Conservation (phyloP, 1,140 invertebrate species). For the Hyles euphorbiae region DNA sequence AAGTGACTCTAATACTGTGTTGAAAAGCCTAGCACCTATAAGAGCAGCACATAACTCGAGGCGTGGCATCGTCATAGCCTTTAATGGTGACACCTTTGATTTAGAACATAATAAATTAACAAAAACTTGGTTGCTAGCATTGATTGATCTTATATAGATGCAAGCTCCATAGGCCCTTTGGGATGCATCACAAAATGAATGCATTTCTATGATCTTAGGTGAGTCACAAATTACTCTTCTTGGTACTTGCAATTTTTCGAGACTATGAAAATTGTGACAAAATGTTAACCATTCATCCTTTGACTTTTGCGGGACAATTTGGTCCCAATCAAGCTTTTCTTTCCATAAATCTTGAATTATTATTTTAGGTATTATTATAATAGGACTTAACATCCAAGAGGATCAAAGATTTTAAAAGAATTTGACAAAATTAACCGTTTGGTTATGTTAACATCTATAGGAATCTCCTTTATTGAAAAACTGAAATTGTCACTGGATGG, state of each 20-base stretch:
- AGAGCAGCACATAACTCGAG: constrained; percentile 39
- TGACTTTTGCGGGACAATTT: constrained; percentile 18
- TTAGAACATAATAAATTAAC: constrained; percentile 33
- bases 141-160: constrained; percentile 14
- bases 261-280: constrained; percentile 1
- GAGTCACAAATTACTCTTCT: constrained; percentile 2
- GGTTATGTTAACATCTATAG: constrained; percentile 18
- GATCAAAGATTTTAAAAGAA: constrained; percentile 32
- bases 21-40: background rate
- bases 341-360: constrained; percentile 47
- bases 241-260: constrained; percentile 12
- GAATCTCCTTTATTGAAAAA: constrained; percentile 23
- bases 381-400: constrained; percentile 45
- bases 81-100: constrained; percentile 42
- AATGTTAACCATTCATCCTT: constrained; percentile 17
- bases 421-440: constrained; percentile 52
- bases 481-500: constrained; percentile 19
- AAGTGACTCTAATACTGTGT: constrained; percentile 1
- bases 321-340: constrained; percentile 31
- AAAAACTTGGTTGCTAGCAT: background rate
- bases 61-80: constrained; percentile 31
- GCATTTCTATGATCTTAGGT: constrained; percentile 8
- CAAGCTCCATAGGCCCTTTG: constrained; percentile 13
- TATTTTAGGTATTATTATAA: constrained; percentile 31
- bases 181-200: constrained; percentile 20